Evolutionary conservation across 2,113 vertebrate species (phyloP).

Genomic region (Eira barbara): DNA sequence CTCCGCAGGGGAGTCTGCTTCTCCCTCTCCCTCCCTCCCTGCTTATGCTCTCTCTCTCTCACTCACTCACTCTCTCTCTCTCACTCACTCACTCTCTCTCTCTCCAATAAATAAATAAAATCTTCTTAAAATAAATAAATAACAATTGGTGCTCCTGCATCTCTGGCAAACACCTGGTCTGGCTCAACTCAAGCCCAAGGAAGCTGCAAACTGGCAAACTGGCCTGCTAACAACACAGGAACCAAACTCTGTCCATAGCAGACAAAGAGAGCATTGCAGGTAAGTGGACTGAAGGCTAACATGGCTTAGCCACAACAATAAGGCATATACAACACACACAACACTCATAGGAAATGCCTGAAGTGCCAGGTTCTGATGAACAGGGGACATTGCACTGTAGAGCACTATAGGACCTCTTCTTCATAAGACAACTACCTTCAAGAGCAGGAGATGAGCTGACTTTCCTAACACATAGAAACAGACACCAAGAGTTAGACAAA

Average conservation of each 20-base stretch:
- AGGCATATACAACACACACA: not conserved
- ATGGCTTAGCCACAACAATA: not conserved
- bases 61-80: no score
- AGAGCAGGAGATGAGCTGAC: not conserved
- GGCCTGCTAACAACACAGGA: not conserved
- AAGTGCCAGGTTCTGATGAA: not conserved
- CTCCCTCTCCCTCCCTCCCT: no score
- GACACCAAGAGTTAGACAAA: not conserved
- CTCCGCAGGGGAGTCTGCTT: no score
- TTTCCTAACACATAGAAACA: not conserved
- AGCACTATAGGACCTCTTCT: not conserved
- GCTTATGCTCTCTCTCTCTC: no score
- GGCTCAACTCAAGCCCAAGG: not conserved
- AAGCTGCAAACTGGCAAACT: not conserved
- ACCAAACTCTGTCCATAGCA: not conserved
- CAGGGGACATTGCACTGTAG: not conserved
- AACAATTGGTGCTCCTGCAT: not conserved
- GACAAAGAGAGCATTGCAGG: not conserved
- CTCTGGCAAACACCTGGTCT: not conserved
- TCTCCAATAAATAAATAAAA: no score
- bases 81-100: no score
- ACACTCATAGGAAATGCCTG: not conserved
- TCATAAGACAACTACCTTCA: not conserved
- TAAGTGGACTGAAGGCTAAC: not conserved
- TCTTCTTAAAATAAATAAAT: no score